Evolutionary conservation across 2,113 vertebrate species (phyloP), one percentile per base, ranked within the genome.

Genomic region (Chlamydotis undulata): DNA sequence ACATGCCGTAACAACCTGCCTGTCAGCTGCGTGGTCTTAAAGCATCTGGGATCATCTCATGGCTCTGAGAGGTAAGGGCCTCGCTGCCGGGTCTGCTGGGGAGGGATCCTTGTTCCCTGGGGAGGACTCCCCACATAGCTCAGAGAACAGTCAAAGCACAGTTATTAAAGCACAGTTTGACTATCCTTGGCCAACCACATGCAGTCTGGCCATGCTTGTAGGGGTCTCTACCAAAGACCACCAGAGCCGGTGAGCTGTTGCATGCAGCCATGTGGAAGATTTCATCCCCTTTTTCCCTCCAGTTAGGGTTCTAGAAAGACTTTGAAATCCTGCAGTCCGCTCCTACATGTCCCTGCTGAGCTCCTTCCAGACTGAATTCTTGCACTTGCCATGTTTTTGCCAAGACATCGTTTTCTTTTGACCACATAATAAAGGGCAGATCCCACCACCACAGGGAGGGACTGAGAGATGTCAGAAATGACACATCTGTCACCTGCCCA

Each of bases 181-280:
- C 45, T 33, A 15, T 12, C 31, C 77, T 33, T 82, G 47, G 29
- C 35, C 33, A 52, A 37, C 31, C 41, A 37, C 26, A 41, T 4
- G 47, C 43, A 52, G 50, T 9, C 63, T 47, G 57, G 28, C 50
- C 28, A 4, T n/a, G 64, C 64, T 47, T 47, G 52, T 47, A 47
- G 29, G 35, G 74, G 47, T 7, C 12, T 37, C 29, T 10, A 33
- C 47, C 67, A 56, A 43, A 80, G 33, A 29, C 22, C 65, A 59
- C 28, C 65, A 67, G 52, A 5, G 11, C n/a, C 0, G 0, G 8
- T 10, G 55, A 69, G n/a, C 1, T 74, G 55, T 15, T 57, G 29
- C 61, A 24, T 49, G 49, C 50, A 69, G 76, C 82, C 79, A 26
- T 0, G 1, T 7, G 23, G 61, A 69, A 69, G 50, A 65, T 37